Evolutionary conservation across 2,888 invertebrate species (phyloP).

Genomic region (Mycogona germanica): DNA sequence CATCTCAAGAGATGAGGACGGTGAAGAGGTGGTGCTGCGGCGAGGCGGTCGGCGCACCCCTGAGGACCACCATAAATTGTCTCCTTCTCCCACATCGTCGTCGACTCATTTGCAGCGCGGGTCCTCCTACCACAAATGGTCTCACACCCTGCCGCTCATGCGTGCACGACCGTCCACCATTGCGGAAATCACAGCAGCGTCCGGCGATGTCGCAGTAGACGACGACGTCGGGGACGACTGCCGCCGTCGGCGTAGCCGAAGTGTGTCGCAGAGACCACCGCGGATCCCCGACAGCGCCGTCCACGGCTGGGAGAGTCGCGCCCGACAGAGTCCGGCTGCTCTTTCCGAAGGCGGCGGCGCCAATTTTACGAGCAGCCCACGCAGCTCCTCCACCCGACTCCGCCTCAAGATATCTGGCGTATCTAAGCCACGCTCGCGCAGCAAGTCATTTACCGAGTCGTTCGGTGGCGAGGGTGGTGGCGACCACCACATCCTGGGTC

Average conservation of each 20-base stretch:
- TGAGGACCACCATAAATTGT: not conserved
- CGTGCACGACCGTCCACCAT: not conserved
- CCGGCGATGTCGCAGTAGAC: not conserved
- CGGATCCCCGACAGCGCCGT: not conserved
- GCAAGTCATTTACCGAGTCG: constrained; percentile 14
- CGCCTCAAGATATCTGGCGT: constrained; percentile 2
- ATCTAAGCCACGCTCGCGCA: constrained; percentile 13
- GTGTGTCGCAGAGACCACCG: constrained; percentile 5
- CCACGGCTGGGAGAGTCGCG: constrained; percentile 8
- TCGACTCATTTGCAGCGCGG: not conserved
- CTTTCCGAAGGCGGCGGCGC: not conserved
- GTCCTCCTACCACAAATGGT: constrained; percentile 3
- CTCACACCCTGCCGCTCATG: constrained; percentile 12
- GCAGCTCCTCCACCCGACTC: not conserved
- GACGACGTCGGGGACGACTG: not conserved
- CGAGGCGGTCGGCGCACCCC: not conserved
- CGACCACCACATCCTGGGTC: not conserved
- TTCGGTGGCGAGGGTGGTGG: not conserved
- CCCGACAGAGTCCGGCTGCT: not conserved
- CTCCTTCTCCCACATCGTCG: not conserved
- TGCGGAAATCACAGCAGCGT: not conserved
- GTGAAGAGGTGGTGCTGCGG: not conserved
- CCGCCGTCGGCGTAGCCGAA: constrained; percentile 11
- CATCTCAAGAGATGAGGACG: not conserved
- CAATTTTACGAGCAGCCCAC: constrained; percentile 12